Base-by-base conservation (phyloP, 2,113 vertebrate species). In the Platichthys stellatus region DNA sequence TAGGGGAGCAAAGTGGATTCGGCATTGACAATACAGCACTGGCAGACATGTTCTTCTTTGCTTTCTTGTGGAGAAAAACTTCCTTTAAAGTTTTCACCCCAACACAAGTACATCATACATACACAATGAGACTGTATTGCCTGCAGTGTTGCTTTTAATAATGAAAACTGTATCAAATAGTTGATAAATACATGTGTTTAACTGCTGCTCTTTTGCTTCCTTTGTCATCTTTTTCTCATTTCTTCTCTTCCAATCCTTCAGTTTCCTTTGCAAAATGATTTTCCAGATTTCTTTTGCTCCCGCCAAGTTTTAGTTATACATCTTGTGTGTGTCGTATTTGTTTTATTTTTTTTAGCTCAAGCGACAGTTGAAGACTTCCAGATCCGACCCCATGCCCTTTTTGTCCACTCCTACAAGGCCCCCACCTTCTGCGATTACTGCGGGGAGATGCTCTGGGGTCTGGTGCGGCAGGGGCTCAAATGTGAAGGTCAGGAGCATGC, bases 361-460 rank as follows among this genome's bases (percentile, higher is more conserved):
- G 97, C 97, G 85, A 98, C 98, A 72, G 97, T 98, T 78, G 97
- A 99, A 93, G 98, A 99, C 84, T 99, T 99, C 94, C 98, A 99
- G 94, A 99, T 99, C 85, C 96, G 98, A 82, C 98, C 98, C 80
- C 98, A 99, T 90, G 95, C 97, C 72, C 97, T 99, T 43, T 97
- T 97, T 49, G 98, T 99, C 77, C 98, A 99, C 93, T 99, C 98
- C 84, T 99, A 99, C 93, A 99, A 99, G 89, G 97, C 98, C 73
- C 98, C 98, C 85, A 97, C 98, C 74, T 99, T 99, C 92, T 99
- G 98, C 83, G 98, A 99, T 94, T 99, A 99, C 94, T 99, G 98
- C 13, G 98, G 98, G 78, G 98, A 99, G 92, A 99, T 99, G 98
- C 96, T 99, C 54, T 99, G 98, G 97, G 98, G 98, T 86, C 95